A percentile compares a stretch with the other conserved stretches of the same genome.
These are phyloP conservation scores for Dendronephthya gigantea DNA, from an alignment of 64 coral and sea anemone genomes.

Conservation along the genomic window DNA sequence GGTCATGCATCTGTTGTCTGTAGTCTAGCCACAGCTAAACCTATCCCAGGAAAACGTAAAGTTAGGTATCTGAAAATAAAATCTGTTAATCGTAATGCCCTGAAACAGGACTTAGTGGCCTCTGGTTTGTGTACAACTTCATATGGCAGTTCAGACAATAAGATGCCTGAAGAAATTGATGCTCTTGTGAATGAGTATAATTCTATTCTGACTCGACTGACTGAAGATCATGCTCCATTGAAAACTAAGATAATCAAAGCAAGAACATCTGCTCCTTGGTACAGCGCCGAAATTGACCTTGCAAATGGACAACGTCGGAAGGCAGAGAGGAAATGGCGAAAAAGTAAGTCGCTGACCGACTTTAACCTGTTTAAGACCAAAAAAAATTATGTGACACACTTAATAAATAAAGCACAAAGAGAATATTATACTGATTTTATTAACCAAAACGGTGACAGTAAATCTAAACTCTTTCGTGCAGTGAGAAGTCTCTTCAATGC, in stretches of 20 bases:
- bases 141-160: no score
- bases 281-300: constrained; percentile 15
- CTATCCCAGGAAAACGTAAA: neutral
- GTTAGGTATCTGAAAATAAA: constrained; percentile 26
- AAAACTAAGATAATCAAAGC: constrained; percentile 16
- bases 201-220: neutral
- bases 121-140: constrained; percentile 26
- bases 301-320: constrained; percentile 21
- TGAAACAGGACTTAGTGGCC: neutral
- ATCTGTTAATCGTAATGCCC: constrained; percentile 21
- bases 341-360: neutral
- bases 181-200: constrained; percentile 14
- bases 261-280: constrained; percentile 30
- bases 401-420: no score
- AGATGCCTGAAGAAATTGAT: constrained; percentile 1
- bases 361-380: neutral
- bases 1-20: constrained; percentile 30
- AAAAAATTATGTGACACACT: no score
- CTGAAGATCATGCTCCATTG: constrained; percentile 23
- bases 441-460: no score
- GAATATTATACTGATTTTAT: no score
- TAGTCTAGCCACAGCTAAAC: neutral
- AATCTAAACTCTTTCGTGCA: no score
- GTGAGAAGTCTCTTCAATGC: no score
- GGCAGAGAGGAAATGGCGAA: constrained; percentile 10